Conservation (phyloP, 2,888 invertebrate genomes). For the Listrodromus nycthemerus region DNA sequence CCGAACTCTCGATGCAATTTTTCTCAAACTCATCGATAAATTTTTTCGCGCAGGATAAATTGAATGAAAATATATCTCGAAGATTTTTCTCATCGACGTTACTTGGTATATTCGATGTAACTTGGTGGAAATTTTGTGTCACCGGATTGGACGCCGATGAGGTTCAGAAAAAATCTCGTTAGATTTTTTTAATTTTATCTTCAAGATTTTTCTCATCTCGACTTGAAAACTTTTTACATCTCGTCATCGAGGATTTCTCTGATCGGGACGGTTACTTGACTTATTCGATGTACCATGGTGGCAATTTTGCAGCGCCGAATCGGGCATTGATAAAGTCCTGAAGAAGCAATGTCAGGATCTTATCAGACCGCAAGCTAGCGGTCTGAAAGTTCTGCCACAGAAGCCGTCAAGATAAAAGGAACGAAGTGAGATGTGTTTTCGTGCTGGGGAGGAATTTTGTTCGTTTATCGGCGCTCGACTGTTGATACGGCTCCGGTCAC, state of each 20-base stretch:
- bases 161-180: no score
- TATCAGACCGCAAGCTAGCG: no score
- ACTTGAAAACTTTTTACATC: no score
- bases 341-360: no score
- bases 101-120: neutral
- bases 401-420: neutral
- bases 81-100: neutral
- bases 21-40: conserved; percentile 2
- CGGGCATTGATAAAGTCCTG: no score
- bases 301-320: no score
- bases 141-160: no score
- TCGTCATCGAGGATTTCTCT: no score
- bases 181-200: no score
- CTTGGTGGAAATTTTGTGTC: no score
- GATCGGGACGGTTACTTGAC: conserved; percentile 8
- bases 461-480: conserved; percentile 30
- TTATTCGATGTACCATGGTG: neutral
- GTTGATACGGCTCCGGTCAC: neutral
- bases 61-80: conserved; percentile 66
- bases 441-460: conserved; percentile 47
- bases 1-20: conserved; percentile 29
- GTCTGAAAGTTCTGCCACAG: no score
- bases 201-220: neutral
- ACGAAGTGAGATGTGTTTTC: conserved; percentile 23
- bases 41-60: conserved; percentile 55